Conservation (phyloP, 2,113 vertebrate genomes). For the Lucifuga dentata region DNA sequence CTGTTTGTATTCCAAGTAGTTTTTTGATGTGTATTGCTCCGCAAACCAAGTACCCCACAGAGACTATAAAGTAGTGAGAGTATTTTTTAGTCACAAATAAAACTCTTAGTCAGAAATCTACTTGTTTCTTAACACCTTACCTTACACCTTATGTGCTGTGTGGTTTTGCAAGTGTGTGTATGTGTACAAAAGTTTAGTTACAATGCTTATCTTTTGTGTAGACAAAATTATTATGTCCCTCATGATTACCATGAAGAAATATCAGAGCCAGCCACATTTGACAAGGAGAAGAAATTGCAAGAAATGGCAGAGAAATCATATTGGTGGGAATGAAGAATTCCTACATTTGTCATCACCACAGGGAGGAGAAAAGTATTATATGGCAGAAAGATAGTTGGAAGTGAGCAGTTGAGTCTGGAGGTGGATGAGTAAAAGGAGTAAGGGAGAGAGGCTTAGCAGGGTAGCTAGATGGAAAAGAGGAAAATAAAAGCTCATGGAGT, state of each 20-base stretch:
- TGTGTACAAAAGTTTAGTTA: too few relatives aligned
- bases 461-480: conserved; percentile 25
- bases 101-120: background rate
- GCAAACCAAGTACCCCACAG: background rate
- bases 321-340: background rate
- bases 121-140: too few relatives aligned
- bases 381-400: conserved; percentile 30
- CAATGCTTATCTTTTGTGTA: too few relatives aligned
- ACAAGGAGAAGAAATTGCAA: background rate
- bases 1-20: conserved; percentile 12
- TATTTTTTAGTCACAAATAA: conserved; percentile 25
- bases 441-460: conserved; percentile 16
- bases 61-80: background rate
- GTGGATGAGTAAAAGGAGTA: conserved; percentile 36
- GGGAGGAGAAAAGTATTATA: conserved; percentile 17
- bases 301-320: background rate
- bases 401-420: conserved; percentile 30
- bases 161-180: too few relatives aligned
- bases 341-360: conserved; percentile 30
- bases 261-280: too few relatives aligned
- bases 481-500: conserved; percentile 54
- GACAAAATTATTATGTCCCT: too few relatives aligned
- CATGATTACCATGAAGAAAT: too few relatives aligned
- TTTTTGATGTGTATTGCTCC: conserved; percentile 3
- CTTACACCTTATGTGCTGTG: too few relatives aligned